A percentile compares a stretch with the other conserved stretches of the same genome.
phyloP scores from a whole-genome alignment of 2,797 vertebrate species.

The Ptychobarbus kaznakovi region DNA sequence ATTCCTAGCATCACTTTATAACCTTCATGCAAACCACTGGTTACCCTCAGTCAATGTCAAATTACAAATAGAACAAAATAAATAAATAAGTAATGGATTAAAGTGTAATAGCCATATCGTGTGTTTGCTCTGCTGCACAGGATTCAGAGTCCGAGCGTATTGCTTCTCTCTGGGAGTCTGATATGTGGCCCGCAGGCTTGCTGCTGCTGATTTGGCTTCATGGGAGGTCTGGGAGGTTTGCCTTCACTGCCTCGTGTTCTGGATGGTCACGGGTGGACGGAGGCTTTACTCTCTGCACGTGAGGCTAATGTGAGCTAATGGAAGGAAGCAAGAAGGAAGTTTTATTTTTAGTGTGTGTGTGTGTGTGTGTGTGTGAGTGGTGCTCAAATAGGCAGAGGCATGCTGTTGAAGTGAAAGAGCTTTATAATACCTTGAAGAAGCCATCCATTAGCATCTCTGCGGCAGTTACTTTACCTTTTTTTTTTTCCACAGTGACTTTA shows the following conservation, averaged over 20 bases:
- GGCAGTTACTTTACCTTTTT: not conserved
- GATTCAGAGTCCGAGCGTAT: conserved; percentile 31
- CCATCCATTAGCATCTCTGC: not conserved
- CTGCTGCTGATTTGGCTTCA: conserved; percentile 33
- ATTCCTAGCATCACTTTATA: not conserved
- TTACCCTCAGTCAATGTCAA: conserved; percentile 27
- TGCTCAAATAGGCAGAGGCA: not conserved
- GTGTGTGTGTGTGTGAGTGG: conserved; percentile 20
- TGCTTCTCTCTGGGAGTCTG: conserved; percentile 31
- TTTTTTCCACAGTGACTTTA: not conserved
- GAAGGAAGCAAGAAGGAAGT: conserved; percentile 39
- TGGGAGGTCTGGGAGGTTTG: conserved; percentile 54
- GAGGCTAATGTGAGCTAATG: conserved; percentile 53
- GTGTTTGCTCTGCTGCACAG: conserved; percentile 28
- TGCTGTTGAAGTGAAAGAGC: not conserved
- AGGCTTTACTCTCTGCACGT: conserved; percentile 48
- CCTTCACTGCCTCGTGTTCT: conserved; percentile 18
- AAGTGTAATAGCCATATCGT: conserved; percentile 19
- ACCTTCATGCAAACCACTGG: not conserved
- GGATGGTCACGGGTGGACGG: conserved; percentile 34
- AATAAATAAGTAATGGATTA: conserved; percentile 35
- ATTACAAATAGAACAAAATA: not conserved
- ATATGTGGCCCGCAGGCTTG: conserved; percentile 32
- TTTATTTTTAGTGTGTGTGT: conserved; percentile 14
- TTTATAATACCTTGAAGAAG: not conserved